A percentile compares a stretch with the other conserved stretches of the same genome.
phyloP scores from a whole-genome alignment of 2,797 vertebrate species.

The Acipenser oxyrinchus region DNA sequence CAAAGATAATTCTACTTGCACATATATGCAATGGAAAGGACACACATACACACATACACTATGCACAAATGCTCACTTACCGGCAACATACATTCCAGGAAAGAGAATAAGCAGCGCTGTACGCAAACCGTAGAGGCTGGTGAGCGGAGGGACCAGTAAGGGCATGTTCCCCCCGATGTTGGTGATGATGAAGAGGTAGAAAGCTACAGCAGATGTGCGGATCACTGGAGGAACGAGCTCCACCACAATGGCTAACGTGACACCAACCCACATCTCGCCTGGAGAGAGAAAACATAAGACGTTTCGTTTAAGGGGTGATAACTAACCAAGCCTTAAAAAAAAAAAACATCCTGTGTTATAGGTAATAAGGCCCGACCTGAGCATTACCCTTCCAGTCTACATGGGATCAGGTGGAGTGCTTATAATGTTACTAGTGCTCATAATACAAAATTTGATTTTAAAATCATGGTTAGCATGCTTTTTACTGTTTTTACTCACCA shows the following conservation, averaged over 20 bases:
- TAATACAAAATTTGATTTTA: background rate
- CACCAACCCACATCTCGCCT: slow-evolving; percentile 16
- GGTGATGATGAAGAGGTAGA: slow-evolving; percentile 17
- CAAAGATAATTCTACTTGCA: too few relatives aligned
- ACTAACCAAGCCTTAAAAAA: too few relatives aligned
- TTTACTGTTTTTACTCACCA: background rate
- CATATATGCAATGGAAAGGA: too few relatives aligned
- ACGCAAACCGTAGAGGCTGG: background rate
- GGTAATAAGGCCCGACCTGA: too few relatives aligned
- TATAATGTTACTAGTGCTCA: too few relatives aligned
- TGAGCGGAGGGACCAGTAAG: background rate
- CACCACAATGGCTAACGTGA: slow-evolving; percentile 12
- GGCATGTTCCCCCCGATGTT: slow-evolving; percentile 12
- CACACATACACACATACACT: too few relatives aligned
- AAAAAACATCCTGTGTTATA: too few relatives aligned
- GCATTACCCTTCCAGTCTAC: too few relatives aligned
- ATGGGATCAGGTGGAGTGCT: too few relatives aligned
- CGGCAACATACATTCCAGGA: slow-evolving; percentile 7
- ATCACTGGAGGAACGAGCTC: background rate
- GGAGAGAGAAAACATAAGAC: too few relatives aligned
- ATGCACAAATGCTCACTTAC: background rate
- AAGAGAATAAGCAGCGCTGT: slow-evolving; percentile 3
- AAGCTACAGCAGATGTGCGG: slow-evolving; percentile 9
- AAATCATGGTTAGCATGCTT: too few relatives aligned
- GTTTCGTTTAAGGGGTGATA: too few relatives aligned